Evolutionary conservation across 2,888 invertebrate species (phyloP).

Genomic region (Buathra laborator): DNA sequence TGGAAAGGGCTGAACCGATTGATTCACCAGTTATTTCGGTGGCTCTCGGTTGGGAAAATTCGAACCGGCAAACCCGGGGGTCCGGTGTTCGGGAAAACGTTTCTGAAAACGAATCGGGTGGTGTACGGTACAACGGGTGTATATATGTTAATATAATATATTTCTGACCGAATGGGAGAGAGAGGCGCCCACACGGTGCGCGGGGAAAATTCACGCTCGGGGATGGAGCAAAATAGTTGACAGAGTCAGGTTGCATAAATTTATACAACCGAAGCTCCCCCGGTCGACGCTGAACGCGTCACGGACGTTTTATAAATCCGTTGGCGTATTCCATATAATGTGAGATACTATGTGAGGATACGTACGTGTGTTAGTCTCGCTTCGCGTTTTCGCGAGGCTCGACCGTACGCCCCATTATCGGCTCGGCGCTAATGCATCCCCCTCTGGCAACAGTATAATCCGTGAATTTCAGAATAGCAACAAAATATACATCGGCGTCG

Average conservation of each 20-base stretch:
- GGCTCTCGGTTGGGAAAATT: slow-evolving; percentile 57
- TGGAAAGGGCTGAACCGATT: slow-evolving; percentile 30
- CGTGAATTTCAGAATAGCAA: slow-evolving; percentile 73
- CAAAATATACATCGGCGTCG: slow-evolving; percentile 50
- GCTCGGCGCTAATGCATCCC: slow-evolving; percentile 74
- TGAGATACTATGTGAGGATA: neutral
- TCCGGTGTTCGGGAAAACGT: slow-evolving; percentile 46
- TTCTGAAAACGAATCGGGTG: slow-evolving; percentile 64
- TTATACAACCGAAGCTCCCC: slow-evolving; percentile 1
- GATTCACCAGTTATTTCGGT: slow-evolving; percentile 54
- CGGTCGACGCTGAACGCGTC: slow-evolving; percentile 57
- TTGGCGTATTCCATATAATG: slow-evolving; percentile 24
- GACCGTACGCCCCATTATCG: slow-evolving; percentile 73
- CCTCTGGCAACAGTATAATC: slow-evolving; percentile 75
- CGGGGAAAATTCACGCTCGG: slow-evolving; percentile 26
- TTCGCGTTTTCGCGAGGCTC: slow-evolving; percentile 43
- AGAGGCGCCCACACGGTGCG: neutral
- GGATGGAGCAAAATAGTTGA: slow-evolving; percentile 40
- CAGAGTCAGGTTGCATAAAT: slow-evolving; percentile 48
- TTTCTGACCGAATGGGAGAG: slow-evolving; percentile 13
- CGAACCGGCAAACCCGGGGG: slow-evolving; percentile 61
- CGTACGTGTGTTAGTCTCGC: slow-evolving; percentile 10
- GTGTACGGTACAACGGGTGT: slow-evolving; percentile 57
- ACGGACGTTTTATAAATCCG: slow-evolving; percentile 64
- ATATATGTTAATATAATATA: slow-evolving; percentile 31